Evolutionary conservation across 1,140 invertebrate genomes (phyloP).

Genomic region (Lethocerus indicus): DNA sequence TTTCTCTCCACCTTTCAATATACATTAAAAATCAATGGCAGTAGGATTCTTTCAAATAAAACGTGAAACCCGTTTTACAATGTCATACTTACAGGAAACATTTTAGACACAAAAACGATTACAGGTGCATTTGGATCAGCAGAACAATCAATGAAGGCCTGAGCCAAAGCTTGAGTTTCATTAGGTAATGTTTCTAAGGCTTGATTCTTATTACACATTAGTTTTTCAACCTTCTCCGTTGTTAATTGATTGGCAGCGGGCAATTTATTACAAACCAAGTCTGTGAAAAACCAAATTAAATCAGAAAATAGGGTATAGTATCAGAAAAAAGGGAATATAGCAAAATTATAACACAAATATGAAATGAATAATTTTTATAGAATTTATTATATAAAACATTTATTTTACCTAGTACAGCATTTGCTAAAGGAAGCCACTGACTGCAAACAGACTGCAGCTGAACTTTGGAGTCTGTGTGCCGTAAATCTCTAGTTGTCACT

Average conservation of each 20-base stretch:
- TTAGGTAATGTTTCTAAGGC: conserved; percentile 49
- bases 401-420: conserved; percentile 42
- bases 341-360: background rate
- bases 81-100: conserved; percentile 49
- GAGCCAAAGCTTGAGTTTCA: conserved; percentile 55
- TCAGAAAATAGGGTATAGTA: background rate
- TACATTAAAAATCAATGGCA: background rate
- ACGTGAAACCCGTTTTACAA: background rate
- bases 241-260: conserved; percentile 65
- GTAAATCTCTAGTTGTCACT: conserved; percentile 56
- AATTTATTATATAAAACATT: background rate
- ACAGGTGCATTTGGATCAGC: conserved; percentile 45
- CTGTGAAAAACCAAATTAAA: conserved; percentile 17
- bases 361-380: background rate
- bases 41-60: background rate
- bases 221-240: conserved; percentile 54
- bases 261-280: conserved; percentile 63
- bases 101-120: conserved; percentile 90
- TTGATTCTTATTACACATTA: conserved; percentile 50
- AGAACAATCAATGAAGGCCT: conserved; percentile 56
- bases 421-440: conserved; percentile 80
- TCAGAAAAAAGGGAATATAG: background rate
- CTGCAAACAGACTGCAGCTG: conserved; percentile 66
- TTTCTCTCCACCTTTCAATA: conserved; percentile 32
- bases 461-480: conserved; percentile 55